Conservation (phyloP, 2,797 vertebrate genomes). For the Spinibarbus caldwelli region DNA sequence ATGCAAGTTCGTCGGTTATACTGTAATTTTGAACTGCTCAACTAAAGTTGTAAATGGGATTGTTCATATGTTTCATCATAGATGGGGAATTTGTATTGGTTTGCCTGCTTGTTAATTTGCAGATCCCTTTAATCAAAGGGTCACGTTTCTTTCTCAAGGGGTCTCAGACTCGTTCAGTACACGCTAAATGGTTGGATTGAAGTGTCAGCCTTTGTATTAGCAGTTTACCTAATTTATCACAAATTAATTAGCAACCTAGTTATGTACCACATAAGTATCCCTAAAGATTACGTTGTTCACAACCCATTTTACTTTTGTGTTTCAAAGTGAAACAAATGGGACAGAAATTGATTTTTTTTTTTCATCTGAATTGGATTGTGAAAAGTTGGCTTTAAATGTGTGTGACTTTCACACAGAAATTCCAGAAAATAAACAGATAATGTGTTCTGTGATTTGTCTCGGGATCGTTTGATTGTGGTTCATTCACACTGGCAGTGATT, state of each 20-base stretch:
- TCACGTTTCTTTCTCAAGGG: background rate
- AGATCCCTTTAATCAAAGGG: background rate
- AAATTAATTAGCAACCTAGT: constrained; percentile 20
- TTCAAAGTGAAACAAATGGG: background rate
- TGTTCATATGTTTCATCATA: background rate
- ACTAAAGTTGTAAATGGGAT: background rate
- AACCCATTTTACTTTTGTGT: background rate
- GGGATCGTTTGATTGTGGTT: too few species aligned
- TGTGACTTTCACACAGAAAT: too few species aligned
- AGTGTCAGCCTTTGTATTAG: background rate
- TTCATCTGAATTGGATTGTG: background rate
- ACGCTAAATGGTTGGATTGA: background rate
- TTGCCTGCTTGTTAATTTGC: constrained; percentile 5
- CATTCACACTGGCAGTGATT: too few species aligned
- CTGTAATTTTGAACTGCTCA: background rate
- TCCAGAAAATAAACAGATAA: too few species aligned
- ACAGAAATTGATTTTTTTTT: background rate
- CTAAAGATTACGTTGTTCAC: background rate
- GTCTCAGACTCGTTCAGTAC: background rate
- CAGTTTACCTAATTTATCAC: constrained; percentile 12
- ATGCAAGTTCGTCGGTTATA: background rate
- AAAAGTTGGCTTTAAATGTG: background rate
- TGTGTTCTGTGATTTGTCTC: too few species aligned
- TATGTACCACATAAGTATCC: background rate
- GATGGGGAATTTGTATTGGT: background rate